phyloP scores from a whole-genome alignment of 2,888 invertebrate genomes.

The Hydrotaea diabolus region DNA sequence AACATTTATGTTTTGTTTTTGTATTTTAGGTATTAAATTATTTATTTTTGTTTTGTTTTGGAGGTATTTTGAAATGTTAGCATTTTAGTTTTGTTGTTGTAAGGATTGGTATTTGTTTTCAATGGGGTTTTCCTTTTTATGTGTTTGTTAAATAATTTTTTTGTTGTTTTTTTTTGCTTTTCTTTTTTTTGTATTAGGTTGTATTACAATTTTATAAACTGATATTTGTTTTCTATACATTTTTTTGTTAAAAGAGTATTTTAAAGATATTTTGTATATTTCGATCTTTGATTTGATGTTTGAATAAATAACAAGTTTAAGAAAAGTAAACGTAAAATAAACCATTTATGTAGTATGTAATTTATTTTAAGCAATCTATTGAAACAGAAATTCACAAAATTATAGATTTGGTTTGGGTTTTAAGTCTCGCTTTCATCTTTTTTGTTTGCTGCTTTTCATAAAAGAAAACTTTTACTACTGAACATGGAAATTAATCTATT shows the following conservation, averaged over 20 bases:
- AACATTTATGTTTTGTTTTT: slow-evolving; percentile 63
- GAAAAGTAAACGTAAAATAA: neutral
- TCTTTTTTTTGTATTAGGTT: neutral
- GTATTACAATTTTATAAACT: slow-evolving; percentile 1
- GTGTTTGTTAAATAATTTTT: too few species aligned
- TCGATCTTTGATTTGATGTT: slow-evolving; percentile 18
- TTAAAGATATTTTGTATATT: slow-evolving; percentile 7
- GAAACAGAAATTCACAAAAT: slow-evolving; percentile 21
- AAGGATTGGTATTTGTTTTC: slow-evolving; percentile 16
- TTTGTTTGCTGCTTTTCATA: neutral
- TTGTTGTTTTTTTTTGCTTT: too few species aligned
- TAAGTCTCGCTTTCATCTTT: neutral
- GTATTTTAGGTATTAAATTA: slow-evolving; percentile 4
- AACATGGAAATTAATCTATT: neutral
- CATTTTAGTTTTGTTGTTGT: slow-evolving; percentile 59
- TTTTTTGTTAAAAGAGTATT: neutral
- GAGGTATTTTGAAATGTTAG: slow-evolving; percentile 68
- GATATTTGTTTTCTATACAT: slow-evolving; percentile 36
- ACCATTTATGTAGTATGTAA: neutral
- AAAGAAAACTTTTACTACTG: neutral
- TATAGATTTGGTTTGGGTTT: neutral
- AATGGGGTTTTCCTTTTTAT: neutral
- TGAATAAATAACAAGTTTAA: slow-evolving; percentile 31
- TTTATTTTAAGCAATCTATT: neutral
- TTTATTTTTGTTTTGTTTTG: slow-evolving; percentile 56